phyloP scores from a whole-genome alignment of 2,113 vertebrate genomes.

The Mormyrus iriodes region DNA sequence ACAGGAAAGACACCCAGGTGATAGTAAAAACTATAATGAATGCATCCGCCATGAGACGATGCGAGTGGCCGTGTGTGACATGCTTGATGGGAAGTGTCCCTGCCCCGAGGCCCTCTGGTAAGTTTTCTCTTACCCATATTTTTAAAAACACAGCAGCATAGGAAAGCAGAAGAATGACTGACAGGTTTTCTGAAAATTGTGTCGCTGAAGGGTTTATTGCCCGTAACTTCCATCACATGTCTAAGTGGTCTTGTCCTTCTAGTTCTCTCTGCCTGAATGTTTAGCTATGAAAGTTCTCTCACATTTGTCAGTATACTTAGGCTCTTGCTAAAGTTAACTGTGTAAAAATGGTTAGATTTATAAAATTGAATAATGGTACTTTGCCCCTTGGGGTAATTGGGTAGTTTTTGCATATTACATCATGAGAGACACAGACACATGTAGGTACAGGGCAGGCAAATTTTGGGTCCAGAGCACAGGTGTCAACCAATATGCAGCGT shows the following conservation, averaged over 20 bases:
- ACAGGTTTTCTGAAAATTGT: not conserved
- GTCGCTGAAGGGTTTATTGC: not conserved
- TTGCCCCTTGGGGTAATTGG: not conserved
- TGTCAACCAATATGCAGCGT: not conserved
- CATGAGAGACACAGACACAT: not conserved
- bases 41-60: conserved; percentile 95
- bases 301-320: not conserved
- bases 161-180: not conserved
- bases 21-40: conserved; percentile 98
- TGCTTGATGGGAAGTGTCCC: conserved; percentile 91
- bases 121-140: conserved; percentile 29
- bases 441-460: not conserved
- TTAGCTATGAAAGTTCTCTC: not conserved
- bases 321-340: not conserved
- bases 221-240: not conserved
- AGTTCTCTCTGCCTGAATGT: not conserved
- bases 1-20: conserved; percentile 93
- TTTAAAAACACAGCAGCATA: not conserved
- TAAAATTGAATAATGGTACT: not conserved
- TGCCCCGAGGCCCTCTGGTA: conserved; percentile 89
- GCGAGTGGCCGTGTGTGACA: conserved; percentile 94
- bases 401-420: not conserved
- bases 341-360: not conserved
- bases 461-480: not conserved
- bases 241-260: not conserved